Base-by-base conservation (phyloP, 2,888 invertebrate genomes). In the Meiosimyza platycephala region DNA sequence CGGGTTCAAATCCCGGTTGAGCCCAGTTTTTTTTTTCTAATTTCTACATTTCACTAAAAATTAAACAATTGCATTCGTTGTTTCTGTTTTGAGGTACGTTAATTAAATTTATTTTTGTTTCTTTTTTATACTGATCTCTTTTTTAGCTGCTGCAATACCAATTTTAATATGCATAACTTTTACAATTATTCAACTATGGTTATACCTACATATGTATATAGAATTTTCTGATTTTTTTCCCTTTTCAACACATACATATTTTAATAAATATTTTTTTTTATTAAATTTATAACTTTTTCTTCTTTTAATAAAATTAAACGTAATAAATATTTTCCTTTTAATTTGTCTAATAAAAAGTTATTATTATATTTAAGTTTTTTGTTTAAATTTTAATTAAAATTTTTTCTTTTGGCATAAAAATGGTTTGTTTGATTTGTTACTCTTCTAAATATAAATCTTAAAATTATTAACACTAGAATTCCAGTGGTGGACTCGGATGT, bases 1-100 rank as follows among this genome's bases (percentile, higher is more conserved):
- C 89, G 89, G 89, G 89, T 89, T 89, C 89, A 89, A 89, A 89
- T 89, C 89, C 89, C 89, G 89, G 89, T 88, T 40, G 40, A 9
- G 40, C 40, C 40, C 40, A 9, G 22, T 22, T 2, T 40, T 40
- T 40, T 40, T 40, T 40, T 57, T 11, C 22, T 2, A 57, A 22
- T 55, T n/a, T 12, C 11, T 11, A 16, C 11, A 16, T 3, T 55
- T 16, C 6, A 55, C 22, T 0, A 5, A 9, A 54, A 22, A 15
- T 55, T n/a, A 13, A 60, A 60, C n/a, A 60, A 60, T 28, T 18
- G 13, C 15, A 22, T 28, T 59, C 9, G 9, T 22, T 22, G 16
- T 59, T 64, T 64, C 18, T 47, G 40, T 63, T 28, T 64, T 50
- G 28, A 64, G 22, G 51, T 62, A 62, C 28, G 22, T 64, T 48